Base-by-base conservation (phyloP, 2,797 vertebrate genomes). In the Brachymystax lenok region DNA sequence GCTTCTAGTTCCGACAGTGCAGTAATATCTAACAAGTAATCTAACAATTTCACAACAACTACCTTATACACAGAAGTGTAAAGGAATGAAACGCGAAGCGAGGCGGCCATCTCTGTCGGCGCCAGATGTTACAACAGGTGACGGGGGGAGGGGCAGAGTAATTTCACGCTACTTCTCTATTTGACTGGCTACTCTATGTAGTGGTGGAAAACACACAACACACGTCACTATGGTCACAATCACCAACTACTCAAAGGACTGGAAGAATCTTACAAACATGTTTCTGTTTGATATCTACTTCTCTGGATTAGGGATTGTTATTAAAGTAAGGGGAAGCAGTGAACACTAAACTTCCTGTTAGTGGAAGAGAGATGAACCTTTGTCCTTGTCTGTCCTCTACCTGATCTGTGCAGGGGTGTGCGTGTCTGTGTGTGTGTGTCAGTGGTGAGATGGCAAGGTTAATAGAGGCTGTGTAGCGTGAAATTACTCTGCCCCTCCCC, bases 391-490 rank as follows among this genome's bases (percentile, higher is more conserved):
- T 77, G 28, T 73, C 16, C 52, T 50, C 33, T 78, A 71, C 79
- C 61, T 21, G 69, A 67, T 21, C 69, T 71, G 69, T 21, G 69
- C 50, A 27, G 40, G 17, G 16, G 3, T 70, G 69, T 17, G 33
- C 12, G 69, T 50, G 1, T 61, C 6, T 64, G n/a, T 46, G 35
- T 21, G 51, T 30, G 74, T 67, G 17, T 72, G 69, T 74, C 14
- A 12, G n/a, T 19, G 69, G 69, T 33, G 72, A 66, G 75, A 69
- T 33, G 74, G 54, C 69, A 80, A 75, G 77, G 83, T 89, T 87
- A 89, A 90, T 63, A 84, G 76, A 83, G 73, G 82, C 85, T 87
- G 77, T n/a, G 77, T 88, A 87, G 88, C 85, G 76, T 92, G 91
- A 92, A 92, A 92, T 92, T 88, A 88, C 90, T 87, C 54, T 28